Conservation (phyloP, 37 sponge, comb jelly and placozoan genomes). For the Mnemiopsis leidyi region DNA sequence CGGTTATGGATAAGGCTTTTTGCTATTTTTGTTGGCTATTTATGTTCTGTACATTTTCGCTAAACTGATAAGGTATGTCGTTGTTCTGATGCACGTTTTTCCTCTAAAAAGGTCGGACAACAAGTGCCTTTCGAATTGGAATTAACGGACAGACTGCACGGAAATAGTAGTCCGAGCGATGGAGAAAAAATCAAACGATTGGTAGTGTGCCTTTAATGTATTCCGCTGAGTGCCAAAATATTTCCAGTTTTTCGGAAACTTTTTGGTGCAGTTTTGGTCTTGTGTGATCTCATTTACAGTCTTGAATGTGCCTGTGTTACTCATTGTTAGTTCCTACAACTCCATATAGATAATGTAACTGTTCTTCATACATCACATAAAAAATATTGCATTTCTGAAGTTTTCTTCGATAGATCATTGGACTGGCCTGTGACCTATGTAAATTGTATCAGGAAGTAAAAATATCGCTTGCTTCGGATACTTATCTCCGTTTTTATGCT, state of each 20-base stretch:
- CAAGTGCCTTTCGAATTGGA: slow-evolving; percentile 18
- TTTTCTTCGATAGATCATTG: no score
- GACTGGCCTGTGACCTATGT: no score
- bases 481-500: no score
- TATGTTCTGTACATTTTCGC: not conserved
- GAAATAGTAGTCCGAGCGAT: not conserved
- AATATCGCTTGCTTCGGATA: no score
- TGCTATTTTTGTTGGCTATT: not conserved
- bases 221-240: not conserved
- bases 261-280: not conserved
- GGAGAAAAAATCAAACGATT: slow-evolving; percentile 38
- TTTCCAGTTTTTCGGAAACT: not conserved
- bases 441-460: no score
- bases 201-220: not conserved
- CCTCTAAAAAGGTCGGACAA: not conserved
- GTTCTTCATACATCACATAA: no score
- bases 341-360: no score
- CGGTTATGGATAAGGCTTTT: no score
- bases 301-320: not conserved
- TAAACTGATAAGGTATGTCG: not conserved
- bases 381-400: no score
- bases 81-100: not conserved
- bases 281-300: not conserved
- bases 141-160: not conserved
- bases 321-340: no score